Percentiles rank a stretch among this genome's conserved stretches.
phyloP scores from a whole-genome alignment of 2,888 invertebrate genomes.

The Lamellibrachia satsuma region DNA sequence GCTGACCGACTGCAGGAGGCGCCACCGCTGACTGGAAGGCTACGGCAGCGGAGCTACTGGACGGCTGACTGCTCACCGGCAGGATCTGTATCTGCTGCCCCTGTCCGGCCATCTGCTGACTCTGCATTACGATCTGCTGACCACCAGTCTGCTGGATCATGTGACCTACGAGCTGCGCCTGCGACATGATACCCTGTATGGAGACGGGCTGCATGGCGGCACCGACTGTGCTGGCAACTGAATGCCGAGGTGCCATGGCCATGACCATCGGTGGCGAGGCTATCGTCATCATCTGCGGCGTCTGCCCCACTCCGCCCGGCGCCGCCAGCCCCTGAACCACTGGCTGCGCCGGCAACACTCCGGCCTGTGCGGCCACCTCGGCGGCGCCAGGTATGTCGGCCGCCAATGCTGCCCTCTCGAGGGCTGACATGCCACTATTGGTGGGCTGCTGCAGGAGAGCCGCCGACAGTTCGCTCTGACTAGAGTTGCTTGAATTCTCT shows the following conservation, averaged over 20 bases:
- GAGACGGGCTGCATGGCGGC: conserved; percentile 28
- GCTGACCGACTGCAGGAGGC: conserved; percentile 28
- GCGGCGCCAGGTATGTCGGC: conserved; percentile 18
- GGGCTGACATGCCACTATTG: conserved; percentile 13
- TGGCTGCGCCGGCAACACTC: neutral
- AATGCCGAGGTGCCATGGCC: neutral
- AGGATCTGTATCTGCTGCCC: conserved; percentile 28
- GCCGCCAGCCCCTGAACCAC: neutral
- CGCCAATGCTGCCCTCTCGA: conserved; percentile 20
- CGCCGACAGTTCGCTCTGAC: conserved; percentile 17
- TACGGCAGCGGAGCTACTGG: conserved; percentile 21
- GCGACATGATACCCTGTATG: neutral
- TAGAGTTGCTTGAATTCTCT: neutral
- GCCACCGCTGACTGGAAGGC: conserved; percentile 26
- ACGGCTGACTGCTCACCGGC: conserved; percentile 23
- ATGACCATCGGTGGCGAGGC: neutral
- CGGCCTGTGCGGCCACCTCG: neutral
- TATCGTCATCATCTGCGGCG: neutral
- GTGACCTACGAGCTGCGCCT: neutral
- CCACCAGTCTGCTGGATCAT: conserved; percentile 21
- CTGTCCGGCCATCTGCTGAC: conserved; percentile 24
- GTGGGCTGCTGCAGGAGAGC: conserved; percentile 27
- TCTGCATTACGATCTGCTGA: conserved; percentile 19
- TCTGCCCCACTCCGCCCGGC: neutral
- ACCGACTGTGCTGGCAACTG: neutral